Evolutionary conservation across 2,113 vertebrate species (phyloP).

Genomic region (Oryctolagus cuniculus): mOryCun1.1 NC_091442.1:120888001-120888500

Average conservation of each 20-base stretch:
- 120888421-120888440: background rate
- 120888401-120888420: background rate
- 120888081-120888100: background rate
- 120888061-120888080: background rate
- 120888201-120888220: background rate
- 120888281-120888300: background rate
- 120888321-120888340: background rate
- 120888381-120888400: background rate
- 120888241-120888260: background rate
- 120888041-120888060: background rate
- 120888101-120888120: background rate
- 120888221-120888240: background rate
- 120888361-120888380: background rate
- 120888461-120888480: background rate
- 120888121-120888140: background rate
- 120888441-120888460: background rate
- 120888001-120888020: background rate
- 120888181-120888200: background rate
- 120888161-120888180: background rate
- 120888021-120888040: background rate
- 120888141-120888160: background rate
- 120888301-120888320: background rate
- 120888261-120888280: background rate
- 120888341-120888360: background rate
- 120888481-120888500: background rate